Evolutionary conservation across 1,140 invertebrate species (phyloP).

Genomic region (Belonocnema kinseyi): DNA sequence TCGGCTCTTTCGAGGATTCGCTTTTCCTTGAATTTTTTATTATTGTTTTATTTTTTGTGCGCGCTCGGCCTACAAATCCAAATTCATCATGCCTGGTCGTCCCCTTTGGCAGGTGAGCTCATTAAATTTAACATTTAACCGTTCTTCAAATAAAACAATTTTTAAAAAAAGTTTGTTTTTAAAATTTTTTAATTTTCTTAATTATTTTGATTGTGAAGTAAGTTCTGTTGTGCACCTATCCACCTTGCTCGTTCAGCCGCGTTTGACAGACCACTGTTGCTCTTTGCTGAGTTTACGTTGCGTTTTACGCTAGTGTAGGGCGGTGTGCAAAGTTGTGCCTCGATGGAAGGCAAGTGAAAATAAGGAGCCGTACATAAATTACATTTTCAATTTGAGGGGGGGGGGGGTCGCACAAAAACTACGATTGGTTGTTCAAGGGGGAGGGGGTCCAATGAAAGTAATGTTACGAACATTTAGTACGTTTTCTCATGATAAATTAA

Average conservation of each 20-base stretch:
- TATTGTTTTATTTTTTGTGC: conserved; percentile 15
- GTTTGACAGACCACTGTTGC: neutral
- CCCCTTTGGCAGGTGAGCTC: conserved; percentile 67
- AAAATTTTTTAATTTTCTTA: too few relatives aligned
- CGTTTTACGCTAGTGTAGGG: neutral
- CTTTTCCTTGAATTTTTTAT: neutral
- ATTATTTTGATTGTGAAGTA: too few relatives aligned
- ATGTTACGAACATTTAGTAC: too few relatives aligned
- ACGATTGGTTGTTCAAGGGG: too few relatives aligned
- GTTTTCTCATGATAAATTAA: too few relatives aligned
- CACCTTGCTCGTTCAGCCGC: too few relatives aligned
- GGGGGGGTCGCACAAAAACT: neutral
- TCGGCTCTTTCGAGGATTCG: neutral
- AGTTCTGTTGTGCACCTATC: too few relatives aligned
- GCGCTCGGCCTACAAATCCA: neutral
- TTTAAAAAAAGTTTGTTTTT: too few relatives aligned
- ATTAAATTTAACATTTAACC: neutral
- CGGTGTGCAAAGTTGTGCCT: conserved; percentile 17
- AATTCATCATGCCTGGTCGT: conserved; percentile 67
- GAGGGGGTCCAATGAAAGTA: too few relatives aligned
- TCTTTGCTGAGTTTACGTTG: neutral
- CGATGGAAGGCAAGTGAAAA: neutral
- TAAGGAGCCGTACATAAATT: neutral
- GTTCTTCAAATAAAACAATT: too few relatives aligned
- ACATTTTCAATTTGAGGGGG: too few relatives aligned